phyloP scores from a whole-genome alignment of 2,113 vertebrate genomes.

The Caracal caracal region DNA sequence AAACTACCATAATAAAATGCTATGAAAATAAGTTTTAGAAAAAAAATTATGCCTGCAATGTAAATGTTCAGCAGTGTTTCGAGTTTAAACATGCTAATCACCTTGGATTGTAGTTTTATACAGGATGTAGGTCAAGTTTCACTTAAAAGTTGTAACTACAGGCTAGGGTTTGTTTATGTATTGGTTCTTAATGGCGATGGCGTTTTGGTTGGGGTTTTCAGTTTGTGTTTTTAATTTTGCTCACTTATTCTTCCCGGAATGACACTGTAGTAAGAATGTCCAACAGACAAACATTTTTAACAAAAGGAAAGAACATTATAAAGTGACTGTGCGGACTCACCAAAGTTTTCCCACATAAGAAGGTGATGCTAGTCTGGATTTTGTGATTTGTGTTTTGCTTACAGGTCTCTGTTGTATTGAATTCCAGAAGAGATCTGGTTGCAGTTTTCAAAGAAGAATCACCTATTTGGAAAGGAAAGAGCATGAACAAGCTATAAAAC shows the following conservation, averaged over 20 bases:
- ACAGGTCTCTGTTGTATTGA: constrained; percentile 86
- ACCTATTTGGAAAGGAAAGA: constrained; percentile 83
- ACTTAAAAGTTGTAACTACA: neutral
- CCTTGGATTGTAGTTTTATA: neutral
- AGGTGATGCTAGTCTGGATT: constrained; percentile 92
- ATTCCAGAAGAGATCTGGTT: constrained; percentile 87
- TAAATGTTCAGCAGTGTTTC: neutral
- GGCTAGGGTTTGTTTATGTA: neutral
- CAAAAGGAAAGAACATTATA: neutral
- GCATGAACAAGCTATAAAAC: neutral
- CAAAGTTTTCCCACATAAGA: constrained; percentile 96
- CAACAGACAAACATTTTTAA: neutral
- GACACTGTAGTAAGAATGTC: neutral
- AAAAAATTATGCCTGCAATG: neutral
- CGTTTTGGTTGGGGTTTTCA: neutral
- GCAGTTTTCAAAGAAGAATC: constrained; percentile 81
- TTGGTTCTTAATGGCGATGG: neutral
- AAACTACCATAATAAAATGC: constrained; percentile 26
- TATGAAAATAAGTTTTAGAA: neutral
- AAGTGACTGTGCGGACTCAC: constrained; percentile 83
- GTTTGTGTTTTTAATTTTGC: neutral
- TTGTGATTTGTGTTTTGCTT: constrained; percentile 66
- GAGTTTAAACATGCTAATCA: neutral
- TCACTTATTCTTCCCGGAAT: neutral
- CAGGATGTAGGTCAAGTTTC: constrained; percentile 15